These are phyloP conservation scores for Paracanthobrama guichenoti DNA, from an alignment of 2,113 vertebrate genomes.

Conservation along the genomic window DNA sequence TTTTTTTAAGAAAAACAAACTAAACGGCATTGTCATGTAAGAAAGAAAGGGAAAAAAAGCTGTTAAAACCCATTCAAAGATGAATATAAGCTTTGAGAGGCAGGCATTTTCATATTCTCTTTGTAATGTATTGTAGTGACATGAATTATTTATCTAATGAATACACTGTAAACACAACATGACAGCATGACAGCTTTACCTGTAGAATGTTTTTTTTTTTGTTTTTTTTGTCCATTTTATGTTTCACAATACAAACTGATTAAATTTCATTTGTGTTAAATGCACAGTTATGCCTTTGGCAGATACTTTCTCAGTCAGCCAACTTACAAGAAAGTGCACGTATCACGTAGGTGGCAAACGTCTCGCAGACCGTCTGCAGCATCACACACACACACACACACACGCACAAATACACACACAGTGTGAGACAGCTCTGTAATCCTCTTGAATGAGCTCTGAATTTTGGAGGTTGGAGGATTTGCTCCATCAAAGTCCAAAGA, in stretches of 20 bases:
- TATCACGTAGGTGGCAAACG: slow-evolving; percentile 37
- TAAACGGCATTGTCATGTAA: not conserved
- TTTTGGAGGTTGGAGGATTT: slow-evolving; percentile 52
- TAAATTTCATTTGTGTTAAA: not conserved
- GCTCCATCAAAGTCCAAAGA: slow-evolving; percentile 51
- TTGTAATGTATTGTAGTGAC: slow-evolving; percentile 5
- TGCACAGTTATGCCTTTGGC: slow-evolving; percentile 15
- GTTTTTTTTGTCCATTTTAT: not conserved
- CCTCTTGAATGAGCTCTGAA: slow-evolving; percentile 46
- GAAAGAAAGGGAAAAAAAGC: not conserved
- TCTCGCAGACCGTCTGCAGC: slow-evolving; percentile 5
- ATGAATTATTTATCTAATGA: not conserved
- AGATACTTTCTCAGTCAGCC: slow-evolving; percentile 19
- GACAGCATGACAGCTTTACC: slow-evolving; percentile 6
- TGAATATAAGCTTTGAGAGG: not conserved
- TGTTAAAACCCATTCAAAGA: not conserved
- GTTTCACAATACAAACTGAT: not conserved
- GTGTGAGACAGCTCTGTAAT: slow-evolving; percentile 17
- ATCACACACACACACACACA: slow-evolving; percentile 31
- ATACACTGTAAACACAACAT: not conserved
- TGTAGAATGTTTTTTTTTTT: not conserved
- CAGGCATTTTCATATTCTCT: not conserved
- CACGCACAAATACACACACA: not conserved
- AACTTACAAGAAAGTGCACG: slow-evolving; percentile 28
- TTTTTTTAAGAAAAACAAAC: not conserved